A percentile compares a stretch with the other conserved stretches of the same genome.
Conservation (phyloP, 1,140 invertebrate genomes). For the Brachystomella parvula region DNA sequence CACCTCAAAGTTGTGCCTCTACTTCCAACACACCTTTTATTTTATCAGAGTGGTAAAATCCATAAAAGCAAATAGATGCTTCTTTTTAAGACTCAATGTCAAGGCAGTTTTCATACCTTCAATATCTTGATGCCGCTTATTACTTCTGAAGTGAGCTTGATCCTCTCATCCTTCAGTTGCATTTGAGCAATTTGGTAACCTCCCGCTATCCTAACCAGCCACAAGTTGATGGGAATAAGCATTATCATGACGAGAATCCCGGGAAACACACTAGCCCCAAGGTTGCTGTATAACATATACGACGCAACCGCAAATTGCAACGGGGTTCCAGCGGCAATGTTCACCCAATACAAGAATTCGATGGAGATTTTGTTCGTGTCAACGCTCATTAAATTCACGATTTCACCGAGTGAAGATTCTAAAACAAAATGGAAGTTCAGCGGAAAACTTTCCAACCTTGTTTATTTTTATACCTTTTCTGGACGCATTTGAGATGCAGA, state of each 20-base stretch:
- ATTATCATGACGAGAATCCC: conserved; percentile 86
- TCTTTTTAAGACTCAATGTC: too few species aligned
- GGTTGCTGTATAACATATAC: conserved; percentile 71
- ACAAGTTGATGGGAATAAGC: conserved; percentile 61
- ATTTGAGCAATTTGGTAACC: conserved; percentile 74
- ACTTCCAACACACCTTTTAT: too few species aligned
- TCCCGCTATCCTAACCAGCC: conserved; percentile 45
- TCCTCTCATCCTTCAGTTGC: conserved; percentile 83
- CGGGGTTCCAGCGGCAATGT: conserved; percentile 88
- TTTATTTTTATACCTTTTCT: conserved; percentile 50
- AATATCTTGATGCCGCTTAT: conserved; percentile 86
- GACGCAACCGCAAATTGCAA: conserved; percentile 55
- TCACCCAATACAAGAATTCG: conserved; percentile 80
- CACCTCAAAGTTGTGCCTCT: too few species aligned
- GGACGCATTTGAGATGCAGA: conserved; percentile 66
- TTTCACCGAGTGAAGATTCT: conserved; percentile 75
- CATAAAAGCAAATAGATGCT: too few species aligned
- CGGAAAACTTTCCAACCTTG: background rate
- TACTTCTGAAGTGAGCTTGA: conserved; percentile 91
- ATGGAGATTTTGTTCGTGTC: conserved; percentile 74
- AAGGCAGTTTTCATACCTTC: conserved; percentile 53
- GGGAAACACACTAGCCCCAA: conserved; percentile 77
- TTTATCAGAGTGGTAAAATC: too few species aligned
- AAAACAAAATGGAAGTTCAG: background rate
- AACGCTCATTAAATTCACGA: conserved; percentile 88